These are phyloP conservation scores for Linyphia triangularis DNA, from an alignment of 2,888 invertebrate genomes.

Conservation along the genomic window DNA sequence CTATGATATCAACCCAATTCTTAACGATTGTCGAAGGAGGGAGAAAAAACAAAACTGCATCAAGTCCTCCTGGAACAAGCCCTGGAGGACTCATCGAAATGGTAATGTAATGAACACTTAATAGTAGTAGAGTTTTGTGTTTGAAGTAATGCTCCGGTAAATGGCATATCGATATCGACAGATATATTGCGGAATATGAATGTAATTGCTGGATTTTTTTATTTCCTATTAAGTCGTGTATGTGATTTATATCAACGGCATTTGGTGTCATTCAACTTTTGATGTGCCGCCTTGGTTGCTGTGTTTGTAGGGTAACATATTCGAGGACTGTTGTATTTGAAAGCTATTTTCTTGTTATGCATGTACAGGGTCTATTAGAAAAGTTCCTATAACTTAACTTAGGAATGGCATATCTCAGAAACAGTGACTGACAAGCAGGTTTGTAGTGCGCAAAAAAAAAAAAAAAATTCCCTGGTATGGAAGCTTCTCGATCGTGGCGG, in stretches of 20 bases:
- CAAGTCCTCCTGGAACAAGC: slow-evolving; percentile 9
- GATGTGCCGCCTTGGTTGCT: no score
- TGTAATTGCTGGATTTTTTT: slow-evolving; percentile 28
- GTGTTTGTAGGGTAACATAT: no score
- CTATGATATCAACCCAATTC: background rate
- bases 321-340: no score
- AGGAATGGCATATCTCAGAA: no score
- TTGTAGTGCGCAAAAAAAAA: no score
- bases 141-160: slow-evolving; percentile 10
- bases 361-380: no score
- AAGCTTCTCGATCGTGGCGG: no score
- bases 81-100: slow-evolving; percentile 22
- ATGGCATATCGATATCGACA: background rate
- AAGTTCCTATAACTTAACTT: no score
- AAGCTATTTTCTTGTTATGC: no score
- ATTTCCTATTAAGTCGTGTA: background rate
- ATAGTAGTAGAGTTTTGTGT: background rate
- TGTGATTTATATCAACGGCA: background rate
- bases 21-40: background rate
- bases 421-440: no score
- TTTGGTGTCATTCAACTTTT: background rate
- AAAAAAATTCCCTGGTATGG: no score
- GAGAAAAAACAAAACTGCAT: slow-evolving; percentile 17
- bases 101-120: slow-evolving; percentile 29
- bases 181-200: slow-evolving; percentile 1